A percentile compares a stretch with the other conserved stretches of the same genome.
Evolutionary conservation across 2,113 vertebrate genomes (phyloP).

Genomic region (Nothobranchius furzeri): DNA sequence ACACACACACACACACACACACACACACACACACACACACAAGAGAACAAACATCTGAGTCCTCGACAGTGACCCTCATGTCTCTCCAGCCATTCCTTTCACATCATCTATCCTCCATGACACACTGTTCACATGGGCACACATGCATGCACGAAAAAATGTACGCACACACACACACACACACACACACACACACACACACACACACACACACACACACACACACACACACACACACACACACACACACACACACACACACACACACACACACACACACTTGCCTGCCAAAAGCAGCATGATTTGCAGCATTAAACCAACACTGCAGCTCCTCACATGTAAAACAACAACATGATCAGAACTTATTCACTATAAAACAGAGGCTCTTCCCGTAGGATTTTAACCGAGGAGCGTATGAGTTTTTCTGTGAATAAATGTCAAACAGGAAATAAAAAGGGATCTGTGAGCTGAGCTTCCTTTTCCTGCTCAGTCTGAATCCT

Average conservation of each 20-base stretch:
- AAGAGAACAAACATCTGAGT: constrained; percentile 40
- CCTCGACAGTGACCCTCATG: constrained; percentile 50
- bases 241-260: background rate
- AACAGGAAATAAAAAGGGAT: no score
- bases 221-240: background rate
- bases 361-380: no score
- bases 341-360: background rate
- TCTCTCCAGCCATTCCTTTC: constrained; percentile 51
- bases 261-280: background rate
- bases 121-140: background rate
- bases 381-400: no score
- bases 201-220: constrained; percentile 21
- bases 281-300: constrained; percentile 1
- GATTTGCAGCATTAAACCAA: background rate
- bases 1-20: background rate
- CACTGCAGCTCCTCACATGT: background rate
- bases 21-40: constrained; percentile 39
- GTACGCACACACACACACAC: background rate
- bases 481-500: no score
- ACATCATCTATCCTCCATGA: constrained; percentile 29
- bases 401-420: background rate
- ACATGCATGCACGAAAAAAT: background rate
- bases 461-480: no score
- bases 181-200: background rate
- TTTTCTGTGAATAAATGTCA: background rate